Percentiles rank a stretch among this genome's conserved stretches.
These are phyloP conservation scores for Pygmarrhopalites habei DNA, from an alignment of 1,140 invertebrate species.

Conservation along the genomic window DNA sequence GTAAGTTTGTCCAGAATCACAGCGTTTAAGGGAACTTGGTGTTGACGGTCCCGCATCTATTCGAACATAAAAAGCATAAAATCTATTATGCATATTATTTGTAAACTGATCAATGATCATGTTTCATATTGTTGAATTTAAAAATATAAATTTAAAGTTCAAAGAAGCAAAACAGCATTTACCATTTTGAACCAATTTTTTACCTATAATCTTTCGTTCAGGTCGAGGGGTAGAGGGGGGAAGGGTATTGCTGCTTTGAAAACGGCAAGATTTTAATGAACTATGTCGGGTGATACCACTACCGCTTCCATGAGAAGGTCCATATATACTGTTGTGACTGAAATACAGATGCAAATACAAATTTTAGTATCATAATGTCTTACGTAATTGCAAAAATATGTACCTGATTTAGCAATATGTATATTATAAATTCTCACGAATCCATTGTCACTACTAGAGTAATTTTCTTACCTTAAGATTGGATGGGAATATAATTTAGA, in stretches of 20 bases:
- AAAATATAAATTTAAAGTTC: not conserved
- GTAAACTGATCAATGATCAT: not conserved
- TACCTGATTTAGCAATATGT: too few relatives aligned
- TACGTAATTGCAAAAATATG: too few relatives aligned
- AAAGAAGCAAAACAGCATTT: not conserved
- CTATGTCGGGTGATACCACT: slow-evolving; percentile 34
- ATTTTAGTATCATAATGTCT: too few relatives aligned
- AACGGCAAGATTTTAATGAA: slow-evolving; percentile 35
- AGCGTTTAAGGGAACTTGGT: slow-evolving; percentile 28
- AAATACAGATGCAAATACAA: slow-evolving; percentile 21
- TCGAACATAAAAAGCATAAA: not conserved
- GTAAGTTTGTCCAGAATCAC: slow-evolving; percentile 33
- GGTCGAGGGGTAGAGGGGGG: slow-evolving; percentile 35
- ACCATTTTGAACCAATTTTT: not conserved
- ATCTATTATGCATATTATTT: not conserved
- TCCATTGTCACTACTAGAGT: too few relatives aligned
- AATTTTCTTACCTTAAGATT: too few relatives aligned
- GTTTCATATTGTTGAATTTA: not conserved
- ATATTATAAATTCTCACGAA: too few relatives aligned
- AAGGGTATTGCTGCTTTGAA: slow-evolving; percentile 32
- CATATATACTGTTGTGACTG: slow-evolving; percentile 10
- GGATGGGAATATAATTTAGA: too few relatives aligned
- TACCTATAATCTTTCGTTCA: slow-evolving; percentile 26
- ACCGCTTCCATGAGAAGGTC: too few relatives aligned
- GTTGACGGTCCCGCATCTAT: not conserved